Evolutionary conservation across 1,140 invertebrate genomes (phyloP), one percentile per base, ranked within the genome.

Genomic region (Nephila pilipes): DNA sequence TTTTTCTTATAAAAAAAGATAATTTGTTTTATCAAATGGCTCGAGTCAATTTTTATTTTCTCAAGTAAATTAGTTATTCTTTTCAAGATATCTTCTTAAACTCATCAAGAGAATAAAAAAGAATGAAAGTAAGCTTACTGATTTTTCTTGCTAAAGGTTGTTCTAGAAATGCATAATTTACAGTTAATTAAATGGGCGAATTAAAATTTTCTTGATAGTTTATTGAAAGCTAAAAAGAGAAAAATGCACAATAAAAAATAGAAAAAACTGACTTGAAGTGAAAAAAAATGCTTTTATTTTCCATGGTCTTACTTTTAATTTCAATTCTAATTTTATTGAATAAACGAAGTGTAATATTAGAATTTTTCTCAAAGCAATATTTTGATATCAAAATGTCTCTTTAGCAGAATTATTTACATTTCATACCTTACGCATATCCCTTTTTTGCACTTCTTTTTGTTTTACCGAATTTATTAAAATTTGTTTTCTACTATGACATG

Each of bases 161-260:
- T 25, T 54, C 80, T 8, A 22, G 20, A 75, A 58, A 54, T 85
- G 83, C 83, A 85, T 85, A 85, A 85, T 85, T 85, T 60, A 85
- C 83, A 36, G 55, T 60, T 85, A 85, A 85, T 85, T 85, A 85
- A 60, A 85, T 36, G 32, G n/a, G 14, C 16, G 58, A 85, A 85
- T 60, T 57, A 85, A 60, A 60, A 20, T 85, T 29, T 57, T 14
- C 83, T 58, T 60, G 55, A 85, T 25, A 58, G 12, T 36, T 60
- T 29, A 85, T 85, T 36, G 57, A 60, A 85, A 60, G 25, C 14
- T 57, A 6, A 85, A 60, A 58, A 85, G 46, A 60, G 12, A 32
- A 32, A 1, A 12, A n/a, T 22, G 22, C 6, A 69, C 8, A 75
- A 4, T 18, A 3, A 16, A 58, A 58, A 16, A 58, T 18, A 14